Evolutionary conservation across 1,140 invertebrate genomes (phyloP).

Genomic region (Trachymyrmex septentrionalis): DNA sequence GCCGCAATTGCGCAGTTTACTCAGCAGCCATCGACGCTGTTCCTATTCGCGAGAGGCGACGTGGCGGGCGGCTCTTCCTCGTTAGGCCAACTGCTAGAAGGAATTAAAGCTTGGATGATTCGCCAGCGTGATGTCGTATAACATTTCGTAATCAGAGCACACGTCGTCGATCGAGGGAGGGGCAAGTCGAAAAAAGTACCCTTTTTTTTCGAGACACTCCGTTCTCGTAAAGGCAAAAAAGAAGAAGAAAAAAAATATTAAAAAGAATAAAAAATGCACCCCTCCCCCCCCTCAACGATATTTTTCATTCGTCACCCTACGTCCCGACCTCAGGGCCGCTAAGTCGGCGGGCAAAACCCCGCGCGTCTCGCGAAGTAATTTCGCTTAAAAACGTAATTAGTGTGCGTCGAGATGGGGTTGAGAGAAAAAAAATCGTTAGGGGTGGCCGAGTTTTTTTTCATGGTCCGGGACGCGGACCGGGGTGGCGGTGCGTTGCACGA

Average conservation of each 20-base stretch:
- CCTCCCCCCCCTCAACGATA: conserved; percentile 68
- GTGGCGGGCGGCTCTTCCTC: neutral
- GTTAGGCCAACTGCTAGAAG: conserved; percentile 68
- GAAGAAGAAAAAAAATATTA: conserved; percentile 14
- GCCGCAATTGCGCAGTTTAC: neutral
- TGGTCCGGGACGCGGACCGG: conserved; percentile 73
- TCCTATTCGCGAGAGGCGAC: neutral
- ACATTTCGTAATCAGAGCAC: conserved; percentile 76
- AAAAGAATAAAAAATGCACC: neutral
- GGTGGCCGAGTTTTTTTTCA: conserved; percentile 78
- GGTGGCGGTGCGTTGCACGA: conserved; percentile 69
- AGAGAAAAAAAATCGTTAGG: conserved; percentile 85
- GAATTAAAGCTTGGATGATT: conserved; percentile 76
- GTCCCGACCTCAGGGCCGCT: conserved; percentile 55
- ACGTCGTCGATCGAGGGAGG: neutral
- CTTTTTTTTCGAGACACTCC: conserved; percentile 57
- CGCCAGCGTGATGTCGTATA: conserved; percentile 69
- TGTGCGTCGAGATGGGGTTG: conserved; percentile 84
- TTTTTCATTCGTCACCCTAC: conserved; percentile 72
- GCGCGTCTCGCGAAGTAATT: conserved; percentile 73
- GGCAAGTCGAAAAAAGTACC: conserved; percentile 33
- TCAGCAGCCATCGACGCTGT: neutral
- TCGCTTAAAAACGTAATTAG: conserved; percentile 86
- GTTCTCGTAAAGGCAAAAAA: conserved; percentile 60
- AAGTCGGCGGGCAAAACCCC: conserved; percentile 48